Evolutionary conservation across 2,888 invertebrate genomes (phyloP).

Genomic region (Allolobophora icterica): DNA sequence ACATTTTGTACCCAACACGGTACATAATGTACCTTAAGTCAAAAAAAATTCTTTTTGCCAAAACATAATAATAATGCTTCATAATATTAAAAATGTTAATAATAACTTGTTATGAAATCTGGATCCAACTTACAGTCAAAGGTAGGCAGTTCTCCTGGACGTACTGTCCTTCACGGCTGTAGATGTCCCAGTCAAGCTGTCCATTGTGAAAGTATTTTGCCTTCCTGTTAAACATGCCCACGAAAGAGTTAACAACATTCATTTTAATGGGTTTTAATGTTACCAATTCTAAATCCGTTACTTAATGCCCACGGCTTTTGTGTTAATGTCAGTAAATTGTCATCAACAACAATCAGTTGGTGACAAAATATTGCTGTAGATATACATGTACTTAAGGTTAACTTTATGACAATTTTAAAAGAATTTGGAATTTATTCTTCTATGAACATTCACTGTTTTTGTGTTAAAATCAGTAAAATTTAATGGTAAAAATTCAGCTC

Average conservation of each 20-base stretch:
- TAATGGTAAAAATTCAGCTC: too few relatives aligned
- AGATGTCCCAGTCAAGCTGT: constrained; percentile 96
- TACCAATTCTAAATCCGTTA: too few relatives aligned
- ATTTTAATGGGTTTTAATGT: background rate
- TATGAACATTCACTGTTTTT: too few relatives aligned
- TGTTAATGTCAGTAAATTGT: too few relatives aligned
- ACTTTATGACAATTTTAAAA: too few relatives aligned
- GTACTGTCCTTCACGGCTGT: constrained; percentile 93
- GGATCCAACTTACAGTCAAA: constrained; percentile 74
- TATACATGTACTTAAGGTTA: background rate
- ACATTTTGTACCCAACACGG: too few relatives aligned
- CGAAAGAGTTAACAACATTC: background rate
- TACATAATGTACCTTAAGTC: too few relatives aligned
- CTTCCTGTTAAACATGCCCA: constrained; percentile 67
- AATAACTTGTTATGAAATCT: background rate
- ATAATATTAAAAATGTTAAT: background rate
- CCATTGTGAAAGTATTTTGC: constrained; percentile 98
- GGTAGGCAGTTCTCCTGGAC: constrained; percentile 98
- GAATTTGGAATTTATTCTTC: too few relatives aligned
- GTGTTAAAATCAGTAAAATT: too few relatives aligned
- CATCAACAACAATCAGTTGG: too few relatives aligned
- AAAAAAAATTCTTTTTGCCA: too few relatives aligned
- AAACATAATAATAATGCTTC: background rate
- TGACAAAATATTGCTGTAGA: background rate
- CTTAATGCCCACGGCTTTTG: too few relatives aligned